phyloP scores from a whole-genome alignment of 1,140 invertebrate genomes.

The Atta cephalotes region DNA sequence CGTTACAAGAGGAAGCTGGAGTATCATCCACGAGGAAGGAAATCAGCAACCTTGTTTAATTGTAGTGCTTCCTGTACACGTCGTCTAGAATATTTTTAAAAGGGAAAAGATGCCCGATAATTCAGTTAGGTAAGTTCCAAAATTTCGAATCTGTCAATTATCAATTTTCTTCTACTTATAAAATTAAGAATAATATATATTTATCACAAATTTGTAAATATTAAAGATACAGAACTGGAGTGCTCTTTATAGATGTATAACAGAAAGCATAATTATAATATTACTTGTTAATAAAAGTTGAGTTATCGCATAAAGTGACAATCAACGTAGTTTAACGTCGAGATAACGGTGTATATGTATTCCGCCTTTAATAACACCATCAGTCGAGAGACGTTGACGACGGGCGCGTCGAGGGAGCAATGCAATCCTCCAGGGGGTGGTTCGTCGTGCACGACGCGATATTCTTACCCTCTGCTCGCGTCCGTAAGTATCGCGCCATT shows the following conservation, averaged over 20 bases:
- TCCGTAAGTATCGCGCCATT: conserved; percentile 45
- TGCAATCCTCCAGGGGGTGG: conserved; percentile 48
- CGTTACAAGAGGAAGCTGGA: conserved; percentile 78
- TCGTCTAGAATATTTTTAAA: neutral
- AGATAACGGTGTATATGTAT: neutral
- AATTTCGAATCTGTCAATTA: neutral
- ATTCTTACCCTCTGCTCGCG: conserved; percentile 60
- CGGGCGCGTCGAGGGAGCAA: conserved; percentile 20
- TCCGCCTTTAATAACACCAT: conserved; percentile 56
- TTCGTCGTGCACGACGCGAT: conserved; percentile 42
- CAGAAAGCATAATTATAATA: neutral
- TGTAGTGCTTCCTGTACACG: conserved; percentile 77
- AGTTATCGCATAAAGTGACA: conserved; percentile 45
- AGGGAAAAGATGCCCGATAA: neutral
- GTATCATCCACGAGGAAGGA: conserved; percentile 74
- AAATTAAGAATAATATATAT: neutral
- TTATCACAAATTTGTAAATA: neutral
- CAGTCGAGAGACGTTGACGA: conserved; percentile 46
- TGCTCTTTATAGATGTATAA: neutral
- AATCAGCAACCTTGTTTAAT: conserved; percentile 80
- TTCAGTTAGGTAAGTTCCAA: neutral
- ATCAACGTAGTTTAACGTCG: conserved; percentile 65
- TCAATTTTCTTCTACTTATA: neutral
- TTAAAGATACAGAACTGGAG: neutral
- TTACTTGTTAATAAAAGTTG: conserved; percentile 67